Percentiles rank a stretch among this genome's conserved stretches.
Evolutionary conservation across 2,113 vertebrate species (phyloP).

Genomic region (Orcinus orca): DNA sequence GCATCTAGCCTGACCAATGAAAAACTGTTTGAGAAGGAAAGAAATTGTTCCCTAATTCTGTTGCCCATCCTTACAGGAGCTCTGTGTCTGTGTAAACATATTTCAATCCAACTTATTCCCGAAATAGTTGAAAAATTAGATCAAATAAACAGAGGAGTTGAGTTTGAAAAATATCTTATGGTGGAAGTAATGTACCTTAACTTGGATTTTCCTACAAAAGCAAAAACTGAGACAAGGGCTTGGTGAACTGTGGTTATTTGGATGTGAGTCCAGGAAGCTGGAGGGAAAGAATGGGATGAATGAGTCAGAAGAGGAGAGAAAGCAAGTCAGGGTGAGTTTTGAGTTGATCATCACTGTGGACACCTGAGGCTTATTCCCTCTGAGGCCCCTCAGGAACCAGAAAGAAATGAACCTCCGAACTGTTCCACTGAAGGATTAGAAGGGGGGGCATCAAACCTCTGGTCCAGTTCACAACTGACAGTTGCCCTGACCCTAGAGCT

Average conservation of each 20-base stretch:
- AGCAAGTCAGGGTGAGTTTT: not conserved
- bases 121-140: slow-evolving; percentile 14
- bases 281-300: not conserved
- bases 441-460: not conserved
- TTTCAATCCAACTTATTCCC: not conserved
- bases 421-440: not conserved
- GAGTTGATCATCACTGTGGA: not conserved
- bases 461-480: not conserved
- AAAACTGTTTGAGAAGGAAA: not conserved
- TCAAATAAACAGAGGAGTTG: not conserved
- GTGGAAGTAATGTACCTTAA: not conserved
- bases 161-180: not conserved
- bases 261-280: not conserved
- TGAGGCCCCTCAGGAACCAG: not conserved
- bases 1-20: not conserved
- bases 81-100: not conserved
- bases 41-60: slow-evolving; percentile 8
- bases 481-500: not conserved
- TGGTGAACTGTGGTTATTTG: not conserved
- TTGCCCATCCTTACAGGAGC: not conserved
- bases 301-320: not conserved
- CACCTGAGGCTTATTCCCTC: not conserved
- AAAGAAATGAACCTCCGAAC: not conserved
- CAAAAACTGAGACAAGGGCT: not conserved
- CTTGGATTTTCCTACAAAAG: not conserved